Conservation (phyloP, 2,113 vertebrate species). For the Hylia prasina region DNA sequence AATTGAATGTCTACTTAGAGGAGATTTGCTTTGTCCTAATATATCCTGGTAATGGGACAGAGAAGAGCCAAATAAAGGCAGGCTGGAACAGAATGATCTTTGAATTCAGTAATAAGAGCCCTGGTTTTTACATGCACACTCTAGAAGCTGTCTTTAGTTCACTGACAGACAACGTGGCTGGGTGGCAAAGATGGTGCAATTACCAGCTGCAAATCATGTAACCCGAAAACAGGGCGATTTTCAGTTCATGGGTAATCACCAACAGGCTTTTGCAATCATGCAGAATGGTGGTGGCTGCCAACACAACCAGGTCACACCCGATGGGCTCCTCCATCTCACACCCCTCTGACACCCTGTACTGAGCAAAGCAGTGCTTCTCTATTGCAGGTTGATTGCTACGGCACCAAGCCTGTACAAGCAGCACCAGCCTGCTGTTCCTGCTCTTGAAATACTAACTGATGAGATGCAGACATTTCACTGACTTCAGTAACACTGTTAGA, state of each 20-base stretch:
- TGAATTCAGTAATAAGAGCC: background rate
- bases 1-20: constrained; percentile 29
- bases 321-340: background rate
- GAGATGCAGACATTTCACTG: background rate
- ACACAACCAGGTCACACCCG: rapidly evolving
- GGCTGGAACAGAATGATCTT: background rate
- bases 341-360: rapidly evolving
- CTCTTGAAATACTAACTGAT: background rate
- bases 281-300: background rate
- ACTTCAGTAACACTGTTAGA: background rate
- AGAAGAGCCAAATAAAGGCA: background rate
- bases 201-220: background rate
- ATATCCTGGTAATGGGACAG: background rate
- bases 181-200: background rate
- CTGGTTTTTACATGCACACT: background rate
- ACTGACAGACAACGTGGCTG: background rate
- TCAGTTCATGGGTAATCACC: background rate
- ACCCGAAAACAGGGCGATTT: background rate
- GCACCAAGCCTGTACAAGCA: background rate
- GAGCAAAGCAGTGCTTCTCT: background rate
- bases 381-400: background rate
- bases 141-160: background rate
- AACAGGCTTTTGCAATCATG: background rate
- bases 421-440: background rate
- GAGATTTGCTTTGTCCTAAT: constrained; percentile 11